Base-by-base conservation (phyloP, 2,113 vertebrate species). In the Nerophis ophidion region DNA sequence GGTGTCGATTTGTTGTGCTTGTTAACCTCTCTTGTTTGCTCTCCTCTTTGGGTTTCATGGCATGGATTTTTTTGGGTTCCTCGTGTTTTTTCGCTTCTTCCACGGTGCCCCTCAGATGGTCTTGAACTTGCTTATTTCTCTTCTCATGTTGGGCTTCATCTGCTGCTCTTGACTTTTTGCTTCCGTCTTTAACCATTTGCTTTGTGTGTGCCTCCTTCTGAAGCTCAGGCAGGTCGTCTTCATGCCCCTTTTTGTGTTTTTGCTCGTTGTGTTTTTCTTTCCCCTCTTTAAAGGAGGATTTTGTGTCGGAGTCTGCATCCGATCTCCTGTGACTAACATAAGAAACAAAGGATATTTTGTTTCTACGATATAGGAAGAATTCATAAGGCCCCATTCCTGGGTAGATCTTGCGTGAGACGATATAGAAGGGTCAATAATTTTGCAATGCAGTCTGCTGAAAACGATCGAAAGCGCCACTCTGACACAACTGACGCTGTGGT, bases 251-350 rank as follows among this genome's bases (percentile, higher is more conserved):
- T 57, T 66, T 76, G 49, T 60, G 77, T 68, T 71, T 67, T 65
- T 63, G 57, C 26, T 83, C 71, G 0, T 74, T 15, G 6, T 17
- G 63, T 76, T 78, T 89, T 48, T 79, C 82, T 66, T 79, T 80
- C 55, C 47, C 68, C 60, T 65, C 49, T 77, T 71, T 85, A 56
- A 80, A 61, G 0, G 65, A 44, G 26, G 54, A 56, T 48, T 84
- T 87, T 81, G 76, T 86, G 40, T 87, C 81, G 45, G 63, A 65
- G 48, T 82, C 63, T 16, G 70, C 65, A 53, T 73, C 82, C 36
- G 54, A 65, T 68, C 40, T 77, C 69, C 76, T 84, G 65, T 79
- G 82, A 81, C 84, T 88, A 71, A 80, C 53, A 76, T 47, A 72
- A 19, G 70, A 63, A 64, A 65, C 61, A 68, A 12, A 61, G n/a